Base-by-base conservation (phyloP, 2,113 vertebrate species). In the Tragelaphus buxtoni region DNA sequence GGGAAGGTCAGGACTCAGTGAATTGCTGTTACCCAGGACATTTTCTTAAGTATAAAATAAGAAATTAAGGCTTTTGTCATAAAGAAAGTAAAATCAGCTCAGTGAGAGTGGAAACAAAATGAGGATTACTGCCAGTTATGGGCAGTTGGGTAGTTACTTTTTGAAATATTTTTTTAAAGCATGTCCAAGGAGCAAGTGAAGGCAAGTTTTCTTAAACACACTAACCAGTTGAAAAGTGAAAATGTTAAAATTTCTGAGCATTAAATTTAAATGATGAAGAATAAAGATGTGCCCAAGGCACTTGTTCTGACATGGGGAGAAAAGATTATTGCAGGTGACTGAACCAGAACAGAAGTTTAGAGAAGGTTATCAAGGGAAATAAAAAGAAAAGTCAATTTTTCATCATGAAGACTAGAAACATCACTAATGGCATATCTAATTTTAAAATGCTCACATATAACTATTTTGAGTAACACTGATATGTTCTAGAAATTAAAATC, bases 191-290 rank as follows among this genome's bases (percentile, higher is more conserved):
- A 96, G 86, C 56, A n/a, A 97, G 90, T 90, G 56, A 93, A 77
- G 95, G 93, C 95, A 94, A 86, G 26, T 96, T 96, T 95, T 97
- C 97, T 98, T 96, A 97, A 98, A 96, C 95, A 97, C 1, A 97
- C 96, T 61, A 97, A 97, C 80, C 39, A 96, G 98, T 94, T 95
- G 97, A 97, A 95, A 96, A 95, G 96, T 97, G 96, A 97, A 98
- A 98, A 97, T 98, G 97, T 98, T 98, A 98, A 99, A 97, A 80
- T 88, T 39, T 72, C 97, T 88, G 94, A 97, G 96, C 96, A 98
- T 98, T 97, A 98, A 98, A 98, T 98, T 98, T 98, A 97, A 98
- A 98, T 98, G 98, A 98, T 97, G 92, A 97, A 98, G 95, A 95
- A 97, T 94, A 98, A 96, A 98, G 97, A 97, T 97, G 97, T 0